phyloP scores from a whole-genome alignment of 2,888 invertebrate species.

The Orthosia incerta region DNA sequence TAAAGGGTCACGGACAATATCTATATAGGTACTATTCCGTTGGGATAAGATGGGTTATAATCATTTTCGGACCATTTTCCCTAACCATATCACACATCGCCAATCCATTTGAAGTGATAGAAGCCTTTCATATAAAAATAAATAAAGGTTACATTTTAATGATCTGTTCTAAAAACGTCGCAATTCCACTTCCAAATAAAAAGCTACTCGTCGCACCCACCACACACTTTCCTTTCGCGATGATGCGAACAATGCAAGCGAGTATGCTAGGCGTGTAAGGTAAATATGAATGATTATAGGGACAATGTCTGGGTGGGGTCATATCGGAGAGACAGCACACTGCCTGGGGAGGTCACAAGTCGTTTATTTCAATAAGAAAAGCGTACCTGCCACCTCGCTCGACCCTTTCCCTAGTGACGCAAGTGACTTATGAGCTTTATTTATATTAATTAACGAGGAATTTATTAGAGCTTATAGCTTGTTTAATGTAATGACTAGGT shows the following conservation, averaged over 20 bases:
- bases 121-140: too few species aligned
- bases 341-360: constrained; percentile 74
- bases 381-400: constrained; percentile 74
- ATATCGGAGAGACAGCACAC: constrained; percentile 58
- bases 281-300: constrained; percentile 68
- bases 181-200: constrained; percentile 16
- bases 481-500: constrained; percentile 31
- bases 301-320: constrained; percentile 56
- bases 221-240: constrained; percentile 24
- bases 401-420: constrained; percentile 72
- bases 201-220: constrained; percentile 48
- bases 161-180: constrained; percentile 5
- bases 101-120: neutral
- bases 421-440: constrained; percentile 77
- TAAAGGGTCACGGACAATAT: too few species aligned
- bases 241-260: constrained; percentile 47
- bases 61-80: neutral
- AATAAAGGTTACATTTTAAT: too few species aligned
- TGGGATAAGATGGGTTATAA: neutral
- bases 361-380: constrained; percentile 81
- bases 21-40: neutral
- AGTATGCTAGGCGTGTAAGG: constrained; percentile 49
- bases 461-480: constrained; percentile 60
- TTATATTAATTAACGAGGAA: constrained; percentile 77
- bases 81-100: neutral